Conservation (phyloP, 2,888 invertebrate genomes). For the Belgica antarctica region DNA sequence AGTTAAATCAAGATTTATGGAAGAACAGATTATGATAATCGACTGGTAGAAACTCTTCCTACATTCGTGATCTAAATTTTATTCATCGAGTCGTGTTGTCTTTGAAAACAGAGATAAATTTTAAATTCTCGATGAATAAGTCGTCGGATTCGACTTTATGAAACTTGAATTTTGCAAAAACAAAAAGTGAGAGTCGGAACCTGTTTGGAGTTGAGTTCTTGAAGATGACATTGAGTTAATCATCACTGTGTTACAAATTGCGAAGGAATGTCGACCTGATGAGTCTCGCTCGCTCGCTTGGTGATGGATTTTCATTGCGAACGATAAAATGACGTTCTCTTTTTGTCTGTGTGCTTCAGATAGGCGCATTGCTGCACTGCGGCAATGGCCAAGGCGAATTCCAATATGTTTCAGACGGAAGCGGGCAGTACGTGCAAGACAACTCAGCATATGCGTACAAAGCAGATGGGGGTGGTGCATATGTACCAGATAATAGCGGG, state of each 20-base stretch:
- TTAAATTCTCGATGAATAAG: too few relatives aligned
- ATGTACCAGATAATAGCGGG: background rate
- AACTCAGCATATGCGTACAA: constrained; percentile 10
- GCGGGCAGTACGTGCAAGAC: constrained; percentile 3
- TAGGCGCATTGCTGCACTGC: constrained; percentile 23
- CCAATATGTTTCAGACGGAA: constrained; percentile 14
- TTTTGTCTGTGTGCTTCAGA: constrained; percentile 12
- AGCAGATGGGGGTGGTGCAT: background rate
- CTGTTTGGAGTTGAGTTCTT: background rate
- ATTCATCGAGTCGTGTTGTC: too few relatives aligned
- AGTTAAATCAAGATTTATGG: too few relatives aligned
- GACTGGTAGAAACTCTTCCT: too few relatives aligned
- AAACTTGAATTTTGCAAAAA: background rate
- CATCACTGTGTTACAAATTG: background rate
- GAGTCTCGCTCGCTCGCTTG: too few relatives aligned
- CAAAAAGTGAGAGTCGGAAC: background rate
- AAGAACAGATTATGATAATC: too few relatives aligned
- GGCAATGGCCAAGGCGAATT: constrained; percentile 20
- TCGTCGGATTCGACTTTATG: too few relatives aligned
- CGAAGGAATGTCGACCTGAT: background rate
- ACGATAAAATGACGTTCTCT: background rate
- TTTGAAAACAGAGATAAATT: too few relatives aligned
- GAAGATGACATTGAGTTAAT: background rate
- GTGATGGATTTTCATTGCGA: background rate
- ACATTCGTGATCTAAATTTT: too few relatives aligned